Evolutionary conservation across 2,797 vertebrate species (phyloP).

Genomic region (Garrulus glandarius): DNA sequence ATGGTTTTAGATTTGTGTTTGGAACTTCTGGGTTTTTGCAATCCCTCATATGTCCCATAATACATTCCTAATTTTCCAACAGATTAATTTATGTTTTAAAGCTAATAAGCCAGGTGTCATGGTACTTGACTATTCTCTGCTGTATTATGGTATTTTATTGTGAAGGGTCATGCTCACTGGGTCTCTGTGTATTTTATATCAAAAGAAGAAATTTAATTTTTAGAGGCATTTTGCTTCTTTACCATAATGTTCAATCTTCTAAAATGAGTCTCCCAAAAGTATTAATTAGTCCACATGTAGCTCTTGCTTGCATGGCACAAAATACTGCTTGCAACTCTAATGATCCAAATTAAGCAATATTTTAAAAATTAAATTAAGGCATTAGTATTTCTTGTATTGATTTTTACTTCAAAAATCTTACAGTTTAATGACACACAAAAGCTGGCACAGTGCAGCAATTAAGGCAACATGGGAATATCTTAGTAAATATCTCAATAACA

Average conservation of each 20-base stretch:
- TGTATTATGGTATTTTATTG: not conserved
- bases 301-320: constrained; percentile 23
- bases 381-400: constrained; percentile 1
- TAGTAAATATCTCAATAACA: not conserved
- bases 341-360: constrained; percentile 37
- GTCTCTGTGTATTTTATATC: not conserved
- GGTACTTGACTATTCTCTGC: not conserved
- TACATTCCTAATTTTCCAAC: constrained; percentile 55
- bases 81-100: constrained; percentile 52
- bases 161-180: not conserved
- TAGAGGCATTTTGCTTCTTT: not conserved
- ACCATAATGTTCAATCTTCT: not conserved
- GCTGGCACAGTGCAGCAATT: not conserved
- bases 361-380: constrained; percentile 42
- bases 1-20: constrained; percentile 51
- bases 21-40: not conserved
- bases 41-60: constrained; percentile 26
- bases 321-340: constrained; percentile 35
- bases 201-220: not conserved
- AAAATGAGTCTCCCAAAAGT: constrained; percentile 11
- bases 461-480: not conserved
- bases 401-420: not conserved
- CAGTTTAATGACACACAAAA: not conserved
- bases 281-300: constrained; percentile 4
- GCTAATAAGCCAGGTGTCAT: constrained; percentile 12